Base-by-base conservation (phyloP, 2,888 invertebrate species). In the Orthonevra nobilis region DNA sequence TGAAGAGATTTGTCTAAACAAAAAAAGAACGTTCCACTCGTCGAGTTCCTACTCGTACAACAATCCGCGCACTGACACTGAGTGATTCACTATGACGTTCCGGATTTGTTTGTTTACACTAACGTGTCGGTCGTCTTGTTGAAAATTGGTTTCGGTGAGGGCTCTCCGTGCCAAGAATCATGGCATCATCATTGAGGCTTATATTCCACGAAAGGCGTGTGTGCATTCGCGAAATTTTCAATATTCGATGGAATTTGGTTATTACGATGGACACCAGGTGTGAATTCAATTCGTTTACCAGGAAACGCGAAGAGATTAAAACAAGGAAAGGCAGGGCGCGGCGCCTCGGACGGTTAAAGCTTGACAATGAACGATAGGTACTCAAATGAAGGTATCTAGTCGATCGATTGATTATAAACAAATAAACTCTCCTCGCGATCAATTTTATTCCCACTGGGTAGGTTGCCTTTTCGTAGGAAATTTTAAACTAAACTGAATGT, bases 401-500 rank as follows among this genome's bases (percentile, higher is more conserved):
- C 28, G 19, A 30, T 32, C 30, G 50, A 70, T 64, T 56, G 56
- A 70, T 64, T 58, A 64, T 64, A 64, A 70, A 72, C 64, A 72
- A 61, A 56, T 48, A 34, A 26, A 12, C 32, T 63, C n/a, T n/a
- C 60, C 34, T 60, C 58, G 48, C 69, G 54, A 63, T 69, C 32
- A 30, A 30, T 68, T 40, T 20, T 14, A 40, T 52, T 34, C 42
- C 64, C 23, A 28, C 36, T 50, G 6, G 19, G 10, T 19, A 61
- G 61, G 63, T 54, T 44, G 38, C 60, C 48, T 34, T 54, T 58
- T 63, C n/a, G 73, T 66, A 73, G 46, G 72, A 66, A 79, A 79
- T 64, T 72, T n/a, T 77, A 73, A 79, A 66, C 30, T 73, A 61
- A 79, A 79, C 79, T 79, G 66, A 79, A 54, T 23, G 46, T 36